Evolutionary conservation across 1,140 invertebrate genomes (phyloP), one percentile per base, ranked within the genome.

Genomic region (Ceratitis capitata): DNA sequence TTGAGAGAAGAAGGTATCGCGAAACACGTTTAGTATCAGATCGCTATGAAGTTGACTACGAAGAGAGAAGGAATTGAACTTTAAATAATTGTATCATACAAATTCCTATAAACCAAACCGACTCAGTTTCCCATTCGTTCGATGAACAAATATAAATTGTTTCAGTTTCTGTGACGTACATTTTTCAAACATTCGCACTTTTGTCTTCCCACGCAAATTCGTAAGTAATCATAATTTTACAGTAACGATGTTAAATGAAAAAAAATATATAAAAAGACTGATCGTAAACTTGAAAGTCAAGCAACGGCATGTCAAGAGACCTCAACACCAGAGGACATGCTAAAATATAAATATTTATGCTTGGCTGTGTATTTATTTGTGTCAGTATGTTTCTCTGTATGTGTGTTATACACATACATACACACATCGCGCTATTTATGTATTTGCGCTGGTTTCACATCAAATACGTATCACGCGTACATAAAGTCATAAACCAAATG

Each of bases 401-500:
- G 14, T 23, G 3, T 5, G 16, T n/a, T 69, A 69, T 35, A 39
- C 14, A 35, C 32, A 39, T 39, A 35, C 19, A 29, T 69, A 14
- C 32, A 19, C 0, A 29, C 12, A 3, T 4, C n/a, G 29, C 19
- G 61, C 10, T 9, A 2, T 2, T 7, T 32, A 0, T 32, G 23
- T 26, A 29, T 61, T 61, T 47, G 1, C n/a, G 58, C 9, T 32
- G 26, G 58, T 10, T 26, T 3, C n/a, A 32, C n/a, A 19, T 69
- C 61, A 69, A 69, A 69, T 69, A 32, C 61, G 16, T 16, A 69
- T 39, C 61, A 69, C 61, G 61, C 61, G n/a, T n/a, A 35, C 61
- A 69, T 35, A 69, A 35, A 69, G 61, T 69, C 61, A 69, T 69
- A 69, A 69, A 69, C 29, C 32, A 69, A 69, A 69, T 69, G 61